phyloP scores from a whole-genome alignment of 2,888 invertebrate species.

The Tiliacea aurago region DNA sequence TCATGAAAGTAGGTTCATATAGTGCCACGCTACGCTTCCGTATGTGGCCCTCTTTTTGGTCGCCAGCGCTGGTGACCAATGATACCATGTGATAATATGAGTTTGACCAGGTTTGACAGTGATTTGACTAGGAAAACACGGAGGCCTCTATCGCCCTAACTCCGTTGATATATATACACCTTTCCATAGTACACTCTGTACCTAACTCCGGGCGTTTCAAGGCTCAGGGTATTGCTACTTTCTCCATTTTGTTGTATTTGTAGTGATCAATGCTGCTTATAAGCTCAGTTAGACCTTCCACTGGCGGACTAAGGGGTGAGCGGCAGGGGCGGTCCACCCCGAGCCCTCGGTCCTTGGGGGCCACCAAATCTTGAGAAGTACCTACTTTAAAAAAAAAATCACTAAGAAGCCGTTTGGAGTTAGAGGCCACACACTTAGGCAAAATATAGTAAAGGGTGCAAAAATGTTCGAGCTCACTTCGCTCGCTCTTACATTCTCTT shows the following conservation, averaged over 20 bases:
- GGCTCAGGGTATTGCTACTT: not conserved
- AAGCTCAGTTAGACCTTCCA: not conserved
- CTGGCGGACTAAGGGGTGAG: too few species aligned
- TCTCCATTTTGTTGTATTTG: not conserved
- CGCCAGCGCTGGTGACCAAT: not conserved
- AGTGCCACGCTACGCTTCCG: not conserved
- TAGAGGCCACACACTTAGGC: too few species aligned
- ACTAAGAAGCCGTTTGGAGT: too few species aligned
- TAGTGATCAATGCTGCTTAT: not conserved
- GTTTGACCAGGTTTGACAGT: not conserved
- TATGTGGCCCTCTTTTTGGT: too few species aligned
- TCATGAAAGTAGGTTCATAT: too few species aligned
- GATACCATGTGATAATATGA: not conserved
- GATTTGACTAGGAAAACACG: not conserved
- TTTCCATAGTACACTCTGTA: not conserved
- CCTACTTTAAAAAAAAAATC: too few species aligned
- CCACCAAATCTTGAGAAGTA: too few species aligned
- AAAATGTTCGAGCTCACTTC: too few species aligned
- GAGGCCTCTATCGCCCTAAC: not conserved
- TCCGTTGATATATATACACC: not conserved
- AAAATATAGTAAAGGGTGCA: too few species aligned
- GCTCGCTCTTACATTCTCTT: too few species aligned
- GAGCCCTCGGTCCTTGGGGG: too few species aligned
- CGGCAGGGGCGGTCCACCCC: too few species aligned
- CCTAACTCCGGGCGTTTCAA: not conserved